Evolutionary conservation across 2,113 vertebrate species (phyloP).

Genomic region (Podiceps cristatus): DNA sequence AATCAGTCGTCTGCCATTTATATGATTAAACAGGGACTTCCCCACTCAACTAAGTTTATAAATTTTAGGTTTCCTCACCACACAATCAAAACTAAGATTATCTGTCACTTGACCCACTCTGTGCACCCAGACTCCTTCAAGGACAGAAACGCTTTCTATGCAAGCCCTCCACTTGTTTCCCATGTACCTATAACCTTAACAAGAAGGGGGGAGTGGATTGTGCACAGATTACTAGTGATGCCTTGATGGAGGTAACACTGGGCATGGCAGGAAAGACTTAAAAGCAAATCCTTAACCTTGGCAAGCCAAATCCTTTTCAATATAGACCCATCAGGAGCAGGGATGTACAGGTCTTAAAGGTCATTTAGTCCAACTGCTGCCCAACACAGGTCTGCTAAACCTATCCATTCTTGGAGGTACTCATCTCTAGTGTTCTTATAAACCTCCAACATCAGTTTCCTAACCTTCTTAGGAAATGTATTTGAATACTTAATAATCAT

Average conservation of each 20-base stretch:
- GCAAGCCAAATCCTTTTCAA: background rate
- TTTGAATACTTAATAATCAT: background rate
- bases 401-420: background rate
- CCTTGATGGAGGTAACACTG: background rate
- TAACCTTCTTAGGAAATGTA: background rate
- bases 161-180: background rate
- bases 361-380: background rate
- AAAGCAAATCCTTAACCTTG: background rate
- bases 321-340: background rate
- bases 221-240: background rate
- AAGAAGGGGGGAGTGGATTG: background rate
- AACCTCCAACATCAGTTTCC: background rate
- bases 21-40: slow-evolving; percentile 6
- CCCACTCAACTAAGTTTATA: background rate
- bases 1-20: slow-evolving; percentile 3
- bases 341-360: background rate
- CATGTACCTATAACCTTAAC: background rate
- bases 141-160: background rate
- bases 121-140: background rate
- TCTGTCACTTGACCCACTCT: background rate
- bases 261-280: background rate
- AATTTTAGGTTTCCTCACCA: background rate
- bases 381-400: background rate
- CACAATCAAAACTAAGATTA: background rate
- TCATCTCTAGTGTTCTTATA: background rate